Percentiles rank a stretch among this genome's conserved stretches.
Evolutionary conservation across 2,797 vertebrate species (phyloP).

Genomic region (Smutsia gigantea): DNA sequence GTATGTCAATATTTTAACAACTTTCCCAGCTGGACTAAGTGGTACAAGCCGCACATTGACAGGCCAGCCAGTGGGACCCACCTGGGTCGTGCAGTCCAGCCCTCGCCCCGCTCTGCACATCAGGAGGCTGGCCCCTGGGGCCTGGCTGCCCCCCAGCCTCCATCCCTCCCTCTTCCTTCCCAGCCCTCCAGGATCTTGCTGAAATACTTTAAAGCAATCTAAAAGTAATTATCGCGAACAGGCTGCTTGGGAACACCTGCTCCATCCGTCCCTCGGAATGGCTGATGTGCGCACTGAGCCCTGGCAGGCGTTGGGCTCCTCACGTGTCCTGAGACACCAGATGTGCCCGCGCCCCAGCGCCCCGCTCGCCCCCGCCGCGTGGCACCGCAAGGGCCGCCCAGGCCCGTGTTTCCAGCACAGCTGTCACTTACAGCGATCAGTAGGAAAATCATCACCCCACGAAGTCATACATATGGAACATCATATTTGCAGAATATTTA

Average conservation of each 20-base stretch:
- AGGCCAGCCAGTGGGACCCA: neutral
- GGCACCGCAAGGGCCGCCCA: slow-evolving; percentile 80
- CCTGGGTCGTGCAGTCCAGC: fast-evolving
- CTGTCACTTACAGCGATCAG: slow-evolving; percentile 88
- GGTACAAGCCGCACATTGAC: neutral
- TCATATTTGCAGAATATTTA: slow-evolving; percentile 86
- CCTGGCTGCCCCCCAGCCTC: neutral
- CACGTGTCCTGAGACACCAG: slow-evolving; percentile 80
- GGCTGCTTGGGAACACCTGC: slow-evolving; percentile 87
- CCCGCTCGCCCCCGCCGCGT: slow-evolving; percentile 79
- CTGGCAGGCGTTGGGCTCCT: slow-evolving; percentile 80
- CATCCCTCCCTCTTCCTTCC: neutral
- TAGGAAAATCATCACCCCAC: slow-evolving; percentile 86
- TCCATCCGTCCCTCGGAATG: slow-evolving; percentile 86
- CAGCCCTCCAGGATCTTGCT: slow-evolving; percentile 54
- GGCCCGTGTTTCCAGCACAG: slow-evolving; percentile 86
- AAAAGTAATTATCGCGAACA: slow-evolving; percentile 78
- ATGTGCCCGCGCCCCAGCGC: slow-evolving; percentile 75
- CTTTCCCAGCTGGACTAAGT: neutral
- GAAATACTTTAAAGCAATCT: slow-evolving; percentile 76
- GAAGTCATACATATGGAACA: slow-evolving; percentile 88
- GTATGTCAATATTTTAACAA: neutral
- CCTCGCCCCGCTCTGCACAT: neutral
- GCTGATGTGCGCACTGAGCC: slow-evolving; percentile 75
- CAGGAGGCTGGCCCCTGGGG: neutral